Conservation (phyloP, 2,113 vertebrate species). For the Litocranius walleri region DNA sequence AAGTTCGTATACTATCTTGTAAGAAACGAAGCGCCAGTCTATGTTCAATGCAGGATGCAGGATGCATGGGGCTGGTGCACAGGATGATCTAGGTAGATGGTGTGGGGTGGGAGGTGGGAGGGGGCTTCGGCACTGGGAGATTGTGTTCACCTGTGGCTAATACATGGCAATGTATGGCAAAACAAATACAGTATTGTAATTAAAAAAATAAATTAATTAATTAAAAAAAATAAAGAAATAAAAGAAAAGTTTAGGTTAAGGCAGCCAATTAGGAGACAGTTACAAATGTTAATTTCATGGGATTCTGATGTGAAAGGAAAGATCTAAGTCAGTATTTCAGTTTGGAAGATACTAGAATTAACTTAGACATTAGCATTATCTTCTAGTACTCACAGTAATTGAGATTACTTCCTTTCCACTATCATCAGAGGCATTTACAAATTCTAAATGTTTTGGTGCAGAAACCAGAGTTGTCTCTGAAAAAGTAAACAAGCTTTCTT, state of each 20-base stretch:
- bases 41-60: no score
- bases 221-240: no score
- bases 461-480: background rate
- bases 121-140: no score
- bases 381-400: background rate
- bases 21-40: no score
- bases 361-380: background rate
- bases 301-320: background rate
- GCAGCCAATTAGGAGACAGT: background rate
- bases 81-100: no score
- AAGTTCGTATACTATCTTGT: no score
- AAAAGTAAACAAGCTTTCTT: background rate
- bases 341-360: background rate
- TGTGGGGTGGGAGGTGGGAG: no score
- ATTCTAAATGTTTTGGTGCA: background rate
- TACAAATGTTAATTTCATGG: background rate
- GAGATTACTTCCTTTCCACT: background rate
- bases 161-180: no score
- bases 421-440: background rate
- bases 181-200: no score
- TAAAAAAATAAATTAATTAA: no score
- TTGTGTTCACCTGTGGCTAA: no score
- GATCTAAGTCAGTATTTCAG: background rate
- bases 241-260: background rate
- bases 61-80: no score